phyloP scores from a whole-genome alignment of 2,797 vertebrate species.

The Corythornis leucogaster region DNA sequence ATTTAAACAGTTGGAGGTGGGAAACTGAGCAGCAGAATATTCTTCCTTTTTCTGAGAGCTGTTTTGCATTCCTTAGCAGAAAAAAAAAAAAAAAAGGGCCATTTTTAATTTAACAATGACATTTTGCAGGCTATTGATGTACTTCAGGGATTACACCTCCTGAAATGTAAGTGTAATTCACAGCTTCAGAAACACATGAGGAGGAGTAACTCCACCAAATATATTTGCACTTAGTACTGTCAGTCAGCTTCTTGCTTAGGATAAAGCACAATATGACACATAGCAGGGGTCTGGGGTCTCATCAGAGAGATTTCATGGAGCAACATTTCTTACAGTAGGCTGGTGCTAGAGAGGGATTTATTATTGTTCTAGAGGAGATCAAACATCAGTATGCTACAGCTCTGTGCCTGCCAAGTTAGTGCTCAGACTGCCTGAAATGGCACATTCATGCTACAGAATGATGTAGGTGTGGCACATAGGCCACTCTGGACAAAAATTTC shows the following conservation, averaged over 20 bases:
- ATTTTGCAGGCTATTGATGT: background rate
- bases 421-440: background rate
- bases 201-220: background rate
- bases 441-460: background rate
- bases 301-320: background rate
- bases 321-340: background rate
- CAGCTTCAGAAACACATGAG: background rate
- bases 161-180: slow-evolving; percentile 14
- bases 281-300: background rate
- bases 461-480: background rate
- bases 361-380: background rate
- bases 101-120: slow-evolving; percentile 6
- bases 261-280: background rate
- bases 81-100: background rate
- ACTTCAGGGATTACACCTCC: slow-evolving; percentile 5
- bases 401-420: background rate
- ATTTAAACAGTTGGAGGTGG: slow-evolving; percentile 9
- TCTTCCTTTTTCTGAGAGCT: background rate
- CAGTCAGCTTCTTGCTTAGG: background rate
- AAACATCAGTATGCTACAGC: background rate
- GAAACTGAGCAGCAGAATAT: slow-evolving; percentile 8
- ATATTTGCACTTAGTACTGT: background rate
- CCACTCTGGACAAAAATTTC: background rate
- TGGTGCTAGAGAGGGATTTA: background rate
- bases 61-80: slow-evolving; percentile 11